A percentile compares a stretch with the other conserved stretches of the same genome.
Evolutionary conservation across 2,888 invertebrate species (phyloP).

Genomic region (Desoria tigrina): DNA sequence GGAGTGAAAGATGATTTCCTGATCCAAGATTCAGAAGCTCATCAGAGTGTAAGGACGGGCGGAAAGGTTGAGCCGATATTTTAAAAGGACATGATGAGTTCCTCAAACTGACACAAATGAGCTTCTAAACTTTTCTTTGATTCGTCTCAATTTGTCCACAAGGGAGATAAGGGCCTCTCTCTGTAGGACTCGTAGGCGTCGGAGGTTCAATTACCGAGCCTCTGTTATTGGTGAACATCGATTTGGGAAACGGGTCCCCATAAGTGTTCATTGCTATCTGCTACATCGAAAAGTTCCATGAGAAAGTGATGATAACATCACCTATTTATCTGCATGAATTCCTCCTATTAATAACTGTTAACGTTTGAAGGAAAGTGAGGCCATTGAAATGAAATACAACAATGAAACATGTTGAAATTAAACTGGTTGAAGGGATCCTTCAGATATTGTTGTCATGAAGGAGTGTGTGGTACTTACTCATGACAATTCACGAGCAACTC

Average conservation of each 20-base stretch:
- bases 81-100: not conserved
- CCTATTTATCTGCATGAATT: slow-evolving; percentile 4
- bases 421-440: not conserved
- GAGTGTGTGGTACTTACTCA: slow-evolving; percentile 5
- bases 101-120: slow-evolving; percentile 29
- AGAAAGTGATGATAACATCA: slow-evolving; percentile 15
- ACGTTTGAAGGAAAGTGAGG: not conserved
- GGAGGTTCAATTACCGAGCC: no score
- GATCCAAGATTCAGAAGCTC: slow-evolving; percentile 13
- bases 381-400: no score
- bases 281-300: not conserved
- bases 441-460: slow-evolving; percentile 3
- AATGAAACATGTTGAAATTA: no score
- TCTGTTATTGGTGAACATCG: no score
- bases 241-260: no score
- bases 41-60: not conserved
- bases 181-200: no score
- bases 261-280: no score
- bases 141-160: slow-evolving; percentile 37
- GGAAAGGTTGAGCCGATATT: not conserved
- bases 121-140: slow-evolving; percentile 24
- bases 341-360: slow-evolving; percentile 6
- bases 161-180: no score
- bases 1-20: slow-evolving; percentile 1
- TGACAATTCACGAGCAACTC: slow-evolving; percentile 1